Percentiles rank a stretch among this genome's conserved stretches.
phyloP scores from a whole-genome alignment of 2,113 vertebrate genomes.

The Charadrius vociferus region DNA sequence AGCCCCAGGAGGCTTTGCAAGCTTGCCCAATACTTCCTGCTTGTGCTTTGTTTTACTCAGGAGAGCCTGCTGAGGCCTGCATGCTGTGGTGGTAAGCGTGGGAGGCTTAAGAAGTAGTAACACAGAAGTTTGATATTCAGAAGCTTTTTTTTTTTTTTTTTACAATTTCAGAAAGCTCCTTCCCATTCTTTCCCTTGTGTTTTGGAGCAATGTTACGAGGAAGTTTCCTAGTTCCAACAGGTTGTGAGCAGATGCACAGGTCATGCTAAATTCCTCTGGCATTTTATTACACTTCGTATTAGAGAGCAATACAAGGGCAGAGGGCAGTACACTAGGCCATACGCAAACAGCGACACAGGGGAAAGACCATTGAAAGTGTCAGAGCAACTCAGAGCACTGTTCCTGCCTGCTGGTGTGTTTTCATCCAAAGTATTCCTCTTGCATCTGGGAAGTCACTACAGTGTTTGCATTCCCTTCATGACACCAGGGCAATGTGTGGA shows the following conservation, averaged over 20 bases:
- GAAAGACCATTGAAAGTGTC: rapidly evolving
- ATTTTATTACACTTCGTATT: not conserved
- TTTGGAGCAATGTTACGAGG: not conserved
- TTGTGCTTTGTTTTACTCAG: not conserved
- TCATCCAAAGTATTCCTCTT: not conserved
- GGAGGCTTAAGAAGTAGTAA: not conserved
- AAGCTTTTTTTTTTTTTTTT: too few relatives aligned
- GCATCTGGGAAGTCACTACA: not conserved
- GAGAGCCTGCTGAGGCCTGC: not conserved
- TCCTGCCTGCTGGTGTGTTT: too few relatives aligned
- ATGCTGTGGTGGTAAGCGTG: not conserved
- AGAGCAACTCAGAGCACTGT: not conserved
- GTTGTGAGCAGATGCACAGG: not conserved
- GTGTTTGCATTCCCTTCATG: not conserved
- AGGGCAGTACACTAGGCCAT: not conserved
- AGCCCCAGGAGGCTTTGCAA: not conserved
- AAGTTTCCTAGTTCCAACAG: not conserved
- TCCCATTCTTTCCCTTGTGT: not conserved
- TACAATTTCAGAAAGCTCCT: not conserved
- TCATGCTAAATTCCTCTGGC: not conserved
- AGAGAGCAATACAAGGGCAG: not conserved
- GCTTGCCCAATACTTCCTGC: not conserved
- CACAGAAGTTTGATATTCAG: not conserved
- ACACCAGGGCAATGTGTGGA: rapidly evolving
- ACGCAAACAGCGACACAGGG: not conserved